phyloP scores from a whole-genome alignment of 2,113 vertebrate species.

The Genyomyrus donnyi region DNA sequence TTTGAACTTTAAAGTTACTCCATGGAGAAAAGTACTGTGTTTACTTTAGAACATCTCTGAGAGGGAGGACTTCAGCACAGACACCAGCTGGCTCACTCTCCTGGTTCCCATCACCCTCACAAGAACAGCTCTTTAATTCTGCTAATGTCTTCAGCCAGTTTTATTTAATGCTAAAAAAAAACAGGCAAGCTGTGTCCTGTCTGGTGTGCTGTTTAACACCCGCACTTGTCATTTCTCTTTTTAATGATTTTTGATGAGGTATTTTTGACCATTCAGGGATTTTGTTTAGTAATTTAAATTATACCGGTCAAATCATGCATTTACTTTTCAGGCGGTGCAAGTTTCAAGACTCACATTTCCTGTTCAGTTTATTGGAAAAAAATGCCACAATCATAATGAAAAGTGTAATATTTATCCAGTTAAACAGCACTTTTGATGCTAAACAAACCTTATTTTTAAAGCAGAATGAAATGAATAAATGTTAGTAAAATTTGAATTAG shows the following conservation, averaged over 20 bases:
- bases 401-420: neutral
- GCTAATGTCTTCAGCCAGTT: conserved; percentile 56
- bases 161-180: conserved; percentile 57
- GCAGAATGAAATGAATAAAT: neutral
- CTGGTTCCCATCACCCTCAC: conserved; percentile 58
- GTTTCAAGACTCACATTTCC: neutral
- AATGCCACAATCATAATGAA: neutral
- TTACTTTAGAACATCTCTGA: neutral
- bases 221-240: neutral
- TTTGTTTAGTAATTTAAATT: neutral
- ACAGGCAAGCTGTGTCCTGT: conserved; percentile 54
- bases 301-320: neutral
- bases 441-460: neutral
- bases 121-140: conserved; percentile 50
- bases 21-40: neutral
- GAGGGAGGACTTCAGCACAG: neutral
- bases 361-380: neutral
- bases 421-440: neutral
- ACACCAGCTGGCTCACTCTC: conserved; percentile 34
- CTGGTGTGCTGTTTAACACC: neutral
- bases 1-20: conserved; percentile 2
- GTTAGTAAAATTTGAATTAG: neutral
- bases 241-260: neutral
- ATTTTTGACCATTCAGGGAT: neutral
- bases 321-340: neutral